Evolutionary conservation across 1,140 invertebrate species (phyloP), one percentile per base, ranked within the genome.

Genomic region (Metopolophium dirhodum): DNA sequence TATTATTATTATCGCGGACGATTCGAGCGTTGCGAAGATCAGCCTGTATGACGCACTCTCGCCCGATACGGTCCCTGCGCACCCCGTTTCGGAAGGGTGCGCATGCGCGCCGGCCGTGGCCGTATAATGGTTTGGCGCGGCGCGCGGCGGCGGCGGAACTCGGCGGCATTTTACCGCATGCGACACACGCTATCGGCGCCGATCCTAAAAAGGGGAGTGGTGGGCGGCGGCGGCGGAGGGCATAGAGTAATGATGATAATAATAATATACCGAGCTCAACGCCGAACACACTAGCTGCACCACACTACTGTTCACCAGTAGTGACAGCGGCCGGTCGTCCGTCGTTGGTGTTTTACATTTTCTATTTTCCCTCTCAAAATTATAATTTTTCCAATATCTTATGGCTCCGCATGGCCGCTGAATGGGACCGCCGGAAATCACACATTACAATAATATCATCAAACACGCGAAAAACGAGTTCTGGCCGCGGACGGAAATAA

Each of bases 291-390:
- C n/a, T 77, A n/a, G 57, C 26, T 30, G 2, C 61, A 61, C 22
- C 22, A 85, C 45, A 86, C 85, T 77, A 77, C 61, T 30, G 85
- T 86, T 86, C 61, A 77, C 61, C 41, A 86, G 41, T 86, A 86
- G 86, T 87, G 20, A n/a, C 41, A 47, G 86, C 87, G 49, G 87
- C 1, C 87, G 87, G 49, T 51, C 87, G 47, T 37, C 51, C 22
- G 49, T 35, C 49, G 30, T 77, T 68, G 22, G 20, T 89, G 47
- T 37, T 85, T 85, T 22, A 9, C 23, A 35, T 85, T 26, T 41
- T 9, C 30, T 3, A 41, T 41, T 41, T 85, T 85, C 23, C 35
- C 83, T 77, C n/a, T n/a, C n/a, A n/a, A n/a, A 26, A 45, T 83
- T 26, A 85, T 85, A 26, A 26, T 85, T 85, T 41, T 83, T 83